Base-by-base conservation (phyloP, 2,797 vertebrate species). In the Forpus xanthops region DNA sequence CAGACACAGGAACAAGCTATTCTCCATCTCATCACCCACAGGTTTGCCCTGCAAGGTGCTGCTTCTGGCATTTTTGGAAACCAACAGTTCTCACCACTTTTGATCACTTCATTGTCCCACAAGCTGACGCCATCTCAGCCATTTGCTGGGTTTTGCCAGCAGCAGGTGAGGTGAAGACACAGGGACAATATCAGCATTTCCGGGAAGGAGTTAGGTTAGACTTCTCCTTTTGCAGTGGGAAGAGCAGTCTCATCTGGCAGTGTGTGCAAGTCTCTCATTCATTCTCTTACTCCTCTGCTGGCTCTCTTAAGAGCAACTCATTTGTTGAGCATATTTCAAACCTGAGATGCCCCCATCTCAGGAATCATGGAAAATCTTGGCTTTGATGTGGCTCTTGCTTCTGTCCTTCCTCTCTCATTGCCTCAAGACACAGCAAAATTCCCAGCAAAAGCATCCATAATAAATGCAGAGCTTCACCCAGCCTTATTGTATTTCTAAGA, bases 1-100 rank as follows among this genome's bases (percentile, higher is more conserved):
- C 94, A 94, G 96, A 85, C 74, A 53, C 49, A 49, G 85, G 91
- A 92, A 81, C 79, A 85, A 88, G 84, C 77, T 95, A 1, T 91
- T 94, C 66, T 87, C 58, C 89, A 73, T 52, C 84, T 80, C 74
- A 33, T n/a, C 20, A 12, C 82, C 86, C 65, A 60, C 73, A 92
- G 89, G 64, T 83, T 72, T 92, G 67, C 84, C 62, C 78, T 92
- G 84, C 83, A 62, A 90, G 45, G 70, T 91, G 73, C 71, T 88
- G 15, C 90, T 92, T 87, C 84, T 78, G 83, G 64, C 66, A 72
- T 67, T 78, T n/a, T 6, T 62, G 84, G 83, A 79, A 94, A 80
- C 45, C 65, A 70, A 45, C 64, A 77, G 67, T 49, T 72, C 50
- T 89, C 70, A 45, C 55, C 60, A 47, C 50, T 85, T 78, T 17